phyloP scores from a whole-genome alignment of 2,113 vertebrate genomes.

The Daboia siamensis region DNA sequence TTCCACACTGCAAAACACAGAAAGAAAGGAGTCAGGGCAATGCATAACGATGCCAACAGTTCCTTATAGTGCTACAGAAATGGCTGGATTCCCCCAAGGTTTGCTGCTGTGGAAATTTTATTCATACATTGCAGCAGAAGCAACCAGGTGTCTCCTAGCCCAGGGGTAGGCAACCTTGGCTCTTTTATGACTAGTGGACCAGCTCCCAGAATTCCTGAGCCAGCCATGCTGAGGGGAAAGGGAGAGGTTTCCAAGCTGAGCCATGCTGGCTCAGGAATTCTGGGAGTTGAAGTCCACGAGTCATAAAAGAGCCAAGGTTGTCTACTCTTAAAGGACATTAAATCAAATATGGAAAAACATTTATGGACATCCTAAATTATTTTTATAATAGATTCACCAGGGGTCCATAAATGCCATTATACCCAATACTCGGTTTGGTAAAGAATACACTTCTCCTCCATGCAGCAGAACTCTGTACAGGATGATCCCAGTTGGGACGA shows the following conservation, averaged over 20 bases:
- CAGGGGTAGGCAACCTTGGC: too few relatives aligned
- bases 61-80: neutral
- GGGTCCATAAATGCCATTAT: neutral
- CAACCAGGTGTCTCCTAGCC: neutral
- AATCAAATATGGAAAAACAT: neutral
- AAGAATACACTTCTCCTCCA: neutral
- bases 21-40: neutral
- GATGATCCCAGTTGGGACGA: neutral
- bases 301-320: too few relatives aligned
- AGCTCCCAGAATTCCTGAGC: too few relatives aligned
- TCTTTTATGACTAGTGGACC: too few relatives aligned
- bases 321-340: neutral
- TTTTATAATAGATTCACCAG: neutral
- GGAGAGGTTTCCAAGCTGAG: too few relatives aligned
- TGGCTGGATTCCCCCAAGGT: neutral
- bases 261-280: too few relatives aligned
- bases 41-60: neutral
- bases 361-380: neutral
- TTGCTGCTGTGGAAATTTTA: neutral
- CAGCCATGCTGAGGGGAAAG: too few relatives aligned
- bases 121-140: neutral
- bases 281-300: too few relatives aligned
- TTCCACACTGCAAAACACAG: neutral
- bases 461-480: neutral
- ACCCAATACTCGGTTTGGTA: neutral